Evolutionary conservation across 2,888 invertebrate species (phyloP), one percentile per base, ranked within the genome.

Genomic region (Dione vanillae): DNA sequence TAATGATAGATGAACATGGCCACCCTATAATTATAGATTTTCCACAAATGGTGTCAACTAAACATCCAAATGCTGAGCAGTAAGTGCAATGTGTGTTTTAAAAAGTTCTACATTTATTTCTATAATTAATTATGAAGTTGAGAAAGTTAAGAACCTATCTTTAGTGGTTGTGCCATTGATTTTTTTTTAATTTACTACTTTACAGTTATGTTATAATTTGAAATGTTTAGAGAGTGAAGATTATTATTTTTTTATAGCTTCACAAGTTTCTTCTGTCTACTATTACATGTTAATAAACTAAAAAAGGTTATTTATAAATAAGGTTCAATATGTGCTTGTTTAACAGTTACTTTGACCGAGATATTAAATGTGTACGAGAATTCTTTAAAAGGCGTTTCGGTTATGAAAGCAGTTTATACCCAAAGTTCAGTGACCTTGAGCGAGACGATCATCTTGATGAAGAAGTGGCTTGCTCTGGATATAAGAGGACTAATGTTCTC

Each of bases 1-100:
- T 99, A 74, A 98, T 99, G 96, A 94, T 97, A 0, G 95, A 95
- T 47, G 95, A 96, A 66, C 96, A 96, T 0, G 96, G 96, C 19
- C 96, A 96, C 75, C 96, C 98, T 0, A 92, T 98, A 61, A 93
- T 99, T 77, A 99, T 99, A 74, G 99, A 99, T 93, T 99, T 99
- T 87, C 99, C 99, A 0, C 99, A 99, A 94, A 99, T 99, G 99
- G 96, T 99, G 67, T 99, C 99, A 8, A 99, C 97, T 0, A 96
- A 96, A 35, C 99, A 99, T 89, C 84, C 94, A 47, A 98, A 99
- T 88, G 99, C 99, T 56, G 96, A 97, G 94, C 94, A 96, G 96
- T 98, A 90, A 94, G 94, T 90, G 61, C 11, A 40, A 11, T 14
- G 27, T 27, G 5, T 5, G 35, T 35, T 52, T 52, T 1, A 14